Conservation (phyloP, 1,140 invertebrate genomes). For the Coptotermes formosanus region DNA sequence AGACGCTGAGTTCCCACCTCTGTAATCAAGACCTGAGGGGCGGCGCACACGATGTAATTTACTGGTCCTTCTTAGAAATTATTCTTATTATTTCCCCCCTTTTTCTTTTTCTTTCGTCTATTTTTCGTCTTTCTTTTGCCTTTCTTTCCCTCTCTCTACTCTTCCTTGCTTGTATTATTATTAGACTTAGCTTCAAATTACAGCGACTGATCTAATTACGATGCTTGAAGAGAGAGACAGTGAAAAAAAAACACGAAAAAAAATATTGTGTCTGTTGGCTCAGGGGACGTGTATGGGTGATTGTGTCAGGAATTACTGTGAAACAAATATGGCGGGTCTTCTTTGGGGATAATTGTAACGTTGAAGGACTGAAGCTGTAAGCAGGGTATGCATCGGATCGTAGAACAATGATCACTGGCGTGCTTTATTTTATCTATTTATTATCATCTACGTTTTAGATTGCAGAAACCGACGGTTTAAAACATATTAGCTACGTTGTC, state of each 20-base stretch:
- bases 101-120: background rate
- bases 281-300: background rate
- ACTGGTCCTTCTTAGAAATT: constrained; percentile 12
- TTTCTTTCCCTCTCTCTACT: background rate
- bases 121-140: background rate
- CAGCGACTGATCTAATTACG: constrained; percentile 16
- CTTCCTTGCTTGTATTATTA: constrained; percentile 13
- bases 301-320: constrained; percentile 18
- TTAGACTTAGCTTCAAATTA: background rate
- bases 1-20: background rate
- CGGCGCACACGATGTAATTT: background rate
- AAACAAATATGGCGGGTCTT: background rate
- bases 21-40: constrained; percentile 8
- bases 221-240: background rate
- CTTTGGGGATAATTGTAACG: background rate
- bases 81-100: background rate
- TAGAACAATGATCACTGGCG: background rate
- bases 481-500: constrained; percentile 2
- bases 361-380: background rate
- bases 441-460: constrained; percentile 12
- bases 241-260: background rate
- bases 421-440: background rate
- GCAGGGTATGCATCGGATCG: background rate
- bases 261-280: background rate
- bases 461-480: constrained; percentile 18